phyloP scores from a whole-genome alignment of 2,888 invertebrate genomes.

The Stegana nigrithorax region DNA sequence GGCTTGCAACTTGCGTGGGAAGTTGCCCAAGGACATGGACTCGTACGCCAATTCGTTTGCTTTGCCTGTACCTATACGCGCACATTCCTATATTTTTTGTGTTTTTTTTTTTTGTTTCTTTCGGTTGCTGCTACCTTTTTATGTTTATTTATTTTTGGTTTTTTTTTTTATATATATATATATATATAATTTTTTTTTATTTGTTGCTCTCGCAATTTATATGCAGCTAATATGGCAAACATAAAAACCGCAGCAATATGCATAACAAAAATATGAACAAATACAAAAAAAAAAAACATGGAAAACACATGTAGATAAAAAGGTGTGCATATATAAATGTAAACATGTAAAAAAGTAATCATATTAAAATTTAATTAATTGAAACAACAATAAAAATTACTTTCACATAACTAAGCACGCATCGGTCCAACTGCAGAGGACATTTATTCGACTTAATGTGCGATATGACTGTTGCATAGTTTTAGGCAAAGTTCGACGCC shows the following conservation, averaged over 20 bases:
- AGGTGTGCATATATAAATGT: too few species aligned
- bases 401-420: too few species aligned
- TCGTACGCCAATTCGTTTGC: slow-evolving; percentile 29
- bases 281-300: too few species aligned
- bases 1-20: slow-evolving; percentile 51
- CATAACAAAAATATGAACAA: too few species aligned
- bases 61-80: slow-evolving; percentile 9
- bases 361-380: neutral
- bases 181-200: neutral
- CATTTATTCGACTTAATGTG: too few species aligned
- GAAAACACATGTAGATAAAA: too few species aligned
- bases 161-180: neutral
- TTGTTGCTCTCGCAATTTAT: neutral
- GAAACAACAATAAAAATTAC: neutral
- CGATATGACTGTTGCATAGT: too few species aligned
- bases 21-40: slow-evolving; percentile 61
- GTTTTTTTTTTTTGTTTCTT: slow-evolving; percentile 1
- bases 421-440: too few species aligned
- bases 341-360: neutral
- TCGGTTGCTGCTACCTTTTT: slow-evolving; percentile 8
- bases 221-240: neutral
- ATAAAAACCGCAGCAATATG: too few species aligned
- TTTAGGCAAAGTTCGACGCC: too few species aligned
- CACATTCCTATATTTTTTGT: slow-evolving; percentile 15
- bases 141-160: slow-evolving; percentile 25